A percentile compares a stretch with the other conserved stretches of the same genome.
Evolutionary conservation across 2,888 invertebrate genomes (phyloP).

Genomic region (Theretra japonica): DNA sequence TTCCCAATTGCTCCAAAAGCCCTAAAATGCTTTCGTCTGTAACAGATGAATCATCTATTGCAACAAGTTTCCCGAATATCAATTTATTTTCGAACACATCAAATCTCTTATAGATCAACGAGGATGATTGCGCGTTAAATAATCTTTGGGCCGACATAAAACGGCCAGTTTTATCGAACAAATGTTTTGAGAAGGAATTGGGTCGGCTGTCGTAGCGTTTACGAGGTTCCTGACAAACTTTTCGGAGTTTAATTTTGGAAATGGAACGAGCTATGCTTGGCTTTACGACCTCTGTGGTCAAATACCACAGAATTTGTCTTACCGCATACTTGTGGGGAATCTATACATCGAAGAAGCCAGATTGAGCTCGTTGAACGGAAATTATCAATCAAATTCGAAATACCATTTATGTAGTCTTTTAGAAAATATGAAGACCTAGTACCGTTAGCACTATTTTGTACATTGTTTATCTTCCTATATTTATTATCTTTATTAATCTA

Average conservation of each 20-base stretch:
- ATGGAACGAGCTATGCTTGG: constrained; percentile 9
- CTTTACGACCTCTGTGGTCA: constrained; percentile 1
- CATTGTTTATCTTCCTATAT: too few species aligned
- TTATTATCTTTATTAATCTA: too few species aligned
- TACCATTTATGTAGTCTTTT: background rate
- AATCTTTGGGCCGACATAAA: constrained; percentile 11
- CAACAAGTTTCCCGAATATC: background rate
- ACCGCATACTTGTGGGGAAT: background rate
- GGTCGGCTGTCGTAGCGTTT: constrained; percentile 39
- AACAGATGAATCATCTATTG: background rate
- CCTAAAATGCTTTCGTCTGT: too few species aligned
- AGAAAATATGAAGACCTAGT: too few species aligned
- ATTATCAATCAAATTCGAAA: background rate
- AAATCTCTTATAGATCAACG: background rate
- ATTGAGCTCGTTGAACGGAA: background rate
- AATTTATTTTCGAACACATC: background rate
- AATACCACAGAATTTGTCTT: background rate
- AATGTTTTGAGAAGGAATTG: constrained; percentile 36
- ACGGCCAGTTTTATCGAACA: constrained; percentile 36
- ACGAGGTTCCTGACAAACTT: constrained; percentile 24
- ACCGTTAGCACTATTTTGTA: too few species aligned
- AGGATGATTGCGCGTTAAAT: background rate
- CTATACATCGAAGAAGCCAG: background rate
- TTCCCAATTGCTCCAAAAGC: too few species aligned
- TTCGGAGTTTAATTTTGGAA: constrained; percentile 30